Base-by-base conservation (phyloP, 1,140 invertebrate genomes). In the Phenacoccus solenopsis region DNA sequence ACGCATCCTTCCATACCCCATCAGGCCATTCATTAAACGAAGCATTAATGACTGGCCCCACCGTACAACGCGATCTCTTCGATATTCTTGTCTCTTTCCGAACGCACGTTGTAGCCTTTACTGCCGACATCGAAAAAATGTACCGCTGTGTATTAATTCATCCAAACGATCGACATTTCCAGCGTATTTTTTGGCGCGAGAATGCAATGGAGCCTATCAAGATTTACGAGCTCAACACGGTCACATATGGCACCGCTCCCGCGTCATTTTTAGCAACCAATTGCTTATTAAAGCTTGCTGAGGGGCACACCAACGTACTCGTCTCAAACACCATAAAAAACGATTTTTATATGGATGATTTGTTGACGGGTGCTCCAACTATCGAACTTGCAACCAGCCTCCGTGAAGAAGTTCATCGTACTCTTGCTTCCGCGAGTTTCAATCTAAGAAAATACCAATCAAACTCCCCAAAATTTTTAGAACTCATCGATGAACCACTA, bases 51-150 rank as follows among this genome's bases (percentile, higher is more conserved):
- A 68, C 72, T 10, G 74, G 72, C 12, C 59, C 68, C 73, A 70
- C 74, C 70, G 70, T 75, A 71, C 57, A 38, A 67, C n/a, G 72
- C 72, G 69, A 72, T 74, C 1, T 21, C 28, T 1, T 64, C 10
- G 28, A 72, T 1, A 75, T 77, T 24, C 12, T 79, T n/a, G 57
- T 76, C 1, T 35, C 73, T 56, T 78, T 79, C 73, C 56, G 77
- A 49, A 71, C 28, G 9, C 72, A 77, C 71, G 9, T 38, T 38
- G 73, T 74, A 57, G 78, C 76, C 1, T 67, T 78, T 13, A 75
- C 73, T 12, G 77, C 75, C 7, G 79, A 80, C 70, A 77, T 80
- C 10, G 72, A 73, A 16, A 79, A 81, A 74, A 80, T 79, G 77
- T 78, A 77, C 70, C 69, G 76, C 10, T 75, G 77, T 67, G 70